Percentiles rank a stretch among this genome's conserved stretches.
phyloP scores from a whole-genome alignment of 2,113 vertebrate genomes.

The Oncorhynchus nerka region DNA sequence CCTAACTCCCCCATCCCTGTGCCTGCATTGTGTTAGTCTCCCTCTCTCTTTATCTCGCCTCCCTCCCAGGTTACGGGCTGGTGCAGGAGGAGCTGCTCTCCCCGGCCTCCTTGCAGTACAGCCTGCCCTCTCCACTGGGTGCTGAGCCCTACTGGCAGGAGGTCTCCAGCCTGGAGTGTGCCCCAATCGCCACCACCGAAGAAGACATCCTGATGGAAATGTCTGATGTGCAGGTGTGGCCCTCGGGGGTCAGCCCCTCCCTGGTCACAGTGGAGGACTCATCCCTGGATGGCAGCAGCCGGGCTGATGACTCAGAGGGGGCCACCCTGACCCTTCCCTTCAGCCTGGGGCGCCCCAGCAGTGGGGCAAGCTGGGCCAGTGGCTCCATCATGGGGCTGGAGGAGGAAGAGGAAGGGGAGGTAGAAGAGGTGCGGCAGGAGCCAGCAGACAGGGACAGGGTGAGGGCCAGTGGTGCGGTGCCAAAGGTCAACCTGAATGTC shows the following conservation, averaged over 20 bases:
- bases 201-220: conserved; percentile 94
- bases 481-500: conserved; percentile 82
- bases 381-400: conserved; percentile 91
- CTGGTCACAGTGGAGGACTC: conserved; percentile 97
- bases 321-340: conserved; percentile 82
- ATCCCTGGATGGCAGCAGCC: conserved; percentile 94
- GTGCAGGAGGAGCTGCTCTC: conserved; percentile 97
- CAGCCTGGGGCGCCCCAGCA: conserved; percentile 78
- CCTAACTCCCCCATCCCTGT: conserved; percentile 30
- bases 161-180: conserved; percentile 90
- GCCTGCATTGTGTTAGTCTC: conserved; percentile 73
- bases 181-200: conserved; percentile 91
- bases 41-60: conserved; percentile 46
- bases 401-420: conserved; percentile 77
- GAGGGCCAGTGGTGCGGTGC: conserved; percentile 73
- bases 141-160: conserved; percentile 96
- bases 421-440: conserved; percentile 81
- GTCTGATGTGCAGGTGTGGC: conserved; percentile 97
- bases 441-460: conserved; percentile 61
- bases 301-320: conserved; percentile 90
- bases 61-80: conserved; percentile 87
- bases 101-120: conserved; percentile 94
- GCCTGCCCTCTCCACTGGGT: conserved; percentile 90
- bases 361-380: conserved; percentile 66
- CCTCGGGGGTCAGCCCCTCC: conserved; percentile 88